Conservation (phyloP, 2,888 invertebrate species). For the Choreutis nemorana region DNA sequence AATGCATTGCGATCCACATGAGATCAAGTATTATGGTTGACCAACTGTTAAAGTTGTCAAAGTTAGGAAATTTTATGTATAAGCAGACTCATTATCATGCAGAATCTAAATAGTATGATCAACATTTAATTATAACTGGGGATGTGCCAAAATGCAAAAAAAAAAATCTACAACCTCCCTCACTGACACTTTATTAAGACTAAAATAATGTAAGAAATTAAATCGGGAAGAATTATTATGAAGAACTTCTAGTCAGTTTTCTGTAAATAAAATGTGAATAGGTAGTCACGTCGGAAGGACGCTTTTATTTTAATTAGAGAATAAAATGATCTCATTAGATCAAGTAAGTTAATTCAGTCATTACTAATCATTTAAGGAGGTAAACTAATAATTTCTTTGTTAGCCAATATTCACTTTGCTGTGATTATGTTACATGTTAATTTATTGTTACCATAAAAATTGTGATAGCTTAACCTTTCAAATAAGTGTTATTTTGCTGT, state of each 20-base stretch:
- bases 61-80: slow-evolving; percentile 18
- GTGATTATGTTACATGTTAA: slow-evolving; percentile 65
- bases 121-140: slow-evolving; percentile 41
- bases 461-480: slow-evolving; percentile 53
- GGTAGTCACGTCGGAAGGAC: slow-evolving; percentile 51
- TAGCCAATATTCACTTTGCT: slow-evolving; percentile 64
- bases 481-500: slow-evolving; percentile 50
- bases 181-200: slow-evolving; percentile 41
- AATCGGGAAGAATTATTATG: too few species aligned
- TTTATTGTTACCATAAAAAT: slow-evolving; percentile 56
- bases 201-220: slow-evolving; percentile 36
- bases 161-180: slow-evolving; percentile 37
- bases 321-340: slow-evolving; percentile 63
- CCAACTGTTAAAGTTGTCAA: slow-evolving; percentile 11
- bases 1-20: too few species aligned
- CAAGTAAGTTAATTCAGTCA: slow-evolving; percentile 61
- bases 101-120: slow-evolving; percentile 18
- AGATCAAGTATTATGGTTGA: slow-evolving; percentile 15
- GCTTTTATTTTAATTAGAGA: slow-evolving; percentile 53
- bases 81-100: slow-evolving; percentile 29
- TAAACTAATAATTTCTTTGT: slow-evolving; percentile 57
- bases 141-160: slow-evolving; percentile 58
- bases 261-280: slow-evolving; percentile 65
- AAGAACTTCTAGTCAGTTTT: slow-evolving; percentile 57
- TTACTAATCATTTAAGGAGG: slow-evolving; percentile 60